Evolutionary conservation across 1,140 invertebrate species (phyloP).

Genomic region (Drosophila kurseongensis): DNA sequence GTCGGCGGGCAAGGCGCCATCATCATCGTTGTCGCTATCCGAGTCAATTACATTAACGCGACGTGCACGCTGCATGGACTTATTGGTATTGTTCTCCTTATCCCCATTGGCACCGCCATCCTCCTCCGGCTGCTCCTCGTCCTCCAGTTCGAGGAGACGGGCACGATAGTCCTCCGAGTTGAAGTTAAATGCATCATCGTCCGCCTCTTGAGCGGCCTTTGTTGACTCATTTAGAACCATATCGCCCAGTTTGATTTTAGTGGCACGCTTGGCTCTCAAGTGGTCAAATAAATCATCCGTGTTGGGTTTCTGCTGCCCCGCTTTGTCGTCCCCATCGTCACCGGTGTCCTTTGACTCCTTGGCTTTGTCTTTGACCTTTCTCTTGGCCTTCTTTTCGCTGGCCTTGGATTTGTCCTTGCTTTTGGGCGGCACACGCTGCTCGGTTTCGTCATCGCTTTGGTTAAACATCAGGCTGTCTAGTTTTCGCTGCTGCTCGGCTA

Average conservation of each 20-base stretch:
- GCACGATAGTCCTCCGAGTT: slow-evolving; percentile 82
- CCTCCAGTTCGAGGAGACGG: slow-evolving; percentile 70
- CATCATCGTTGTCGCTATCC: slow-evolving; percentile 71
- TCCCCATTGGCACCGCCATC: slow-evolving; percentile 11
- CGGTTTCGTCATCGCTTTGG: slow-evolving; percentile 80
- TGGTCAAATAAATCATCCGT: slow-evolving; percentile 79
- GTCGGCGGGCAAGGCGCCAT: slow-evolving; percentile 57
- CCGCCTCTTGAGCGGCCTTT: slow-evolving; percentile 31
- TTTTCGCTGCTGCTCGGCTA: slow-evolving; percentile 59
- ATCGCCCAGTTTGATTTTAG: slow-evolving; percentile 73
- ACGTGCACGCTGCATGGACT: slow-evolving; percentile 74
- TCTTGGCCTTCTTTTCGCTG: slow-evolving; percentile 37
- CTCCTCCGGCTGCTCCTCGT: slow-evolving; percentile 42
- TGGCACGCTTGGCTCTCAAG: slow-evolving; percentile 76
- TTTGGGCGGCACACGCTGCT: slow-evolving; percentile 51
- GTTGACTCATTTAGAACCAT: slow-evolving; percentile 67
- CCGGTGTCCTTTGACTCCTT: slow-evolving; percentile 24
- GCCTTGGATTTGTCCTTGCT: slow-evolving; percentile 26
- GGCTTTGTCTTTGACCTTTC: slow-evolving; percentile 32
- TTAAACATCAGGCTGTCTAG: slow-evolving; percentile 78
- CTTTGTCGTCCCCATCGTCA: slow-evolving; percentile 48
- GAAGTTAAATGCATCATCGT: slow-evolving; percentile 74
- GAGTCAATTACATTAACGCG: slow-evolving; percentile 84
- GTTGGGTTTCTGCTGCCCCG: slow-evolving; percentile 67
- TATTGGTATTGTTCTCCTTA: slow-evolving; percentile 72